Evolutionary conservation across 2,888 invertebrate species (phyloP), one percentile per base, ranked within the genome.

Genomic region (Seira ritae): DNA sequence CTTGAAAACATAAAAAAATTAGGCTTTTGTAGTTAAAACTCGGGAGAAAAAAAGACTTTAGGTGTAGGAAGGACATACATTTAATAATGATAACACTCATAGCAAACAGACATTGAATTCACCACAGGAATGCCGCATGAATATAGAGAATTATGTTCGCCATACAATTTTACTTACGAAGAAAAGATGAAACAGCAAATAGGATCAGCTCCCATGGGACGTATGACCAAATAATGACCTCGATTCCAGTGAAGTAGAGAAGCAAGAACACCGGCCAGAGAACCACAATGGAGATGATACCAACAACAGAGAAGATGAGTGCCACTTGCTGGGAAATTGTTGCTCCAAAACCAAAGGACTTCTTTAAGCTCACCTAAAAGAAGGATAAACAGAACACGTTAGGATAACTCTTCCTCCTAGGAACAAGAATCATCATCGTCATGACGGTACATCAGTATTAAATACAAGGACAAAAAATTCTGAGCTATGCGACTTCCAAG

Each of bases 131-230:
- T 31, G 31, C 31, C 31, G 31, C 31, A 31, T 31, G 31, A 31
- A 31, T 31, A 31, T 31, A 31, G 31, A 31, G 31, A 31, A 31
- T 31, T 31, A 31, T 8, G 31, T 31, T 31, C 8, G 31, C 2
- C 3, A 8, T 31, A 31, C 3, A 31, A 8, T 42, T 66, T 1
- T 20, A 42, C 92, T 91, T 91, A 96, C 96, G 94, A 90, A 97
- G 92, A 89, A 96, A 93, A 79, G 96, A 93, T 87, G 94, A 92
- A 91, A 96, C 95, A 78, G 97, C 96, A 78, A 97, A 95, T 55
- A 95, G 94, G 69, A 96, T 92, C 87, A 98, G 92, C 89, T 95
- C 94, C 98, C 98, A 98, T 1, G 98, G 98, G 91, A 98, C 93
- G 85, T 94, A 93, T 83, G 95, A 94, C 92, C 96, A 96, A 73